These are phyloP conservation scores for Siniperca chuatsi DNA, from an alignment of 2,113 vertebrate species.

Conservation along the genomic window DNA sequence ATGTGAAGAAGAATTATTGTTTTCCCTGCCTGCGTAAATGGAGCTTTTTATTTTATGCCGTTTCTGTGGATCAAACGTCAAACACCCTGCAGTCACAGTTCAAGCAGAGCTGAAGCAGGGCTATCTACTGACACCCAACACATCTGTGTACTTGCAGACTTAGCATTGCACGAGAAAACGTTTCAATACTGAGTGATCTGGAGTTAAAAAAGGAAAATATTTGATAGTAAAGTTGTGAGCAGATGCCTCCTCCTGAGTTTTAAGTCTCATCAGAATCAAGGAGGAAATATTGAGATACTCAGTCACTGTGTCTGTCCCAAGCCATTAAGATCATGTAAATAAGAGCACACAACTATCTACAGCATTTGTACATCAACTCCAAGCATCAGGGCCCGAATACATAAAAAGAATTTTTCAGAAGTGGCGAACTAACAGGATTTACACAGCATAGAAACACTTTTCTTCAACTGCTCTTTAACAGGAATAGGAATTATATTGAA, in stretches of 20 bases:
- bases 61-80: background rate
- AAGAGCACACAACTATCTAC: constrained; percentile 64
- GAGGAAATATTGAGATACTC: constrained; percentile 2
- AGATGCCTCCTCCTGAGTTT: constrained; percentile 23
- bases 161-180: constrained; percentile 3
- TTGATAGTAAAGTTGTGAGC: constrained; percentile 4
- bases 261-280: background rate
- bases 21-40: background rate
- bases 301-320: constrained; percentile 27
- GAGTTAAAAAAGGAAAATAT: background rate
- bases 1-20: background rate
- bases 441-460: background rate
- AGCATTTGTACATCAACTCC: constrained; percentile 47
- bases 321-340: constrained; percentile 10
- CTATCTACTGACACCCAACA: background rate
- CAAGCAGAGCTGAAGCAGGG: constrained; percentile 6
- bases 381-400: constrained; percentile 21
- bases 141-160: background rate
- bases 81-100: background rate
- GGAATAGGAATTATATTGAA: background rate
- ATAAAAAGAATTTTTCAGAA: background rate
- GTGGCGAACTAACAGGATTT: background rate
- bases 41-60: background rate
- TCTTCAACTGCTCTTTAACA: background rate
- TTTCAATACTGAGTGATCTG: constrained; percentile 49